Evolutionary conservation across 2,797 vertebrate species (phyloP).

Genomic region (Eospalax fontanierii): DNA sequence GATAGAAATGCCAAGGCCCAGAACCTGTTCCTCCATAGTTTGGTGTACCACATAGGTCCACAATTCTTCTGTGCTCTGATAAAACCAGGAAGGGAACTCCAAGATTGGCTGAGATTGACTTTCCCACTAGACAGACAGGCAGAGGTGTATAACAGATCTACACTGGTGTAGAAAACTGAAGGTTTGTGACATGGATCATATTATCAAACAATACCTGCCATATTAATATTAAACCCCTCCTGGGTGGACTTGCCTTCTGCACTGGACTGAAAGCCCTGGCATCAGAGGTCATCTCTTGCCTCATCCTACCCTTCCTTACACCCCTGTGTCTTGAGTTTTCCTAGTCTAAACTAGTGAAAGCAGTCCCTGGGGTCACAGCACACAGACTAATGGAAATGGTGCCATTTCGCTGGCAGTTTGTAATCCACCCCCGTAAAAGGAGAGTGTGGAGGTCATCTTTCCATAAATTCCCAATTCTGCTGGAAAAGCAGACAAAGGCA

Average conservation of each 20-base stretch:
- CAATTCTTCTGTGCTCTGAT: neutral
- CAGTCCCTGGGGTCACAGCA: slow-evolving; percentile 31
- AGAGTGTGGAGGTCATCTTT: slow-evolving; percentile 72
- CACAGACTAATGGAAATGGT: slow-evolving; percentile 69
- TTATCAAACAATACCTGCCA: neutral
- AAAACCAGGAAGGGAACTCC: neutral
- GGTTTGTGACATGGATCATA: neutral
- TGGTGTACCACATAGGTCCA: neutral
- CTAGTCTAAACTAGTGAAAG: slow-evolving; percentile 66
- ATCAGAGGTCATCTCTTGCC: neutral
- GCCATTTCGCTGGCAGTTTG: slow-evolving; percentile 76
- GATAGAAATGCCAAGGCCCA: neutral
- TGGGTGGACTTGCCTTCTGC: neutral
- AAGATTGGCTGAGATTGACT: slow-evolving; percentile 49
- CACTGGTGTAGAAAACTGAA: neutral
- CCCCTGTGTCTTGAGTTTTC: slow-evolving; percentile 46
- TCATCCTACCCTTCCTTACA: neutral
- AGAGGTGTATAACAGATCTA: neutral
- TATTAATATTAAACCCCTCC: neutral
- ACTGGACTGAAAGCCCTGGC: neutral
- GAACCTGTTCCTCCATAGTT: neutral
- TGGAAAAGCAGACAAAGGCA: slow-evolving; percentile 79
- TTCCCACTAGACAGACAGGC: neutral
- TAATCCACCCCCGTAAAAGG: slow-evolving; percentile 72
- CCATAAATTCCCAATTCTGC: slow-evolving; percentile 80